phyloP scores from a whole-genome alignment of 2,888 invertebrate species.

The Hydriomena furcata region DNA sequence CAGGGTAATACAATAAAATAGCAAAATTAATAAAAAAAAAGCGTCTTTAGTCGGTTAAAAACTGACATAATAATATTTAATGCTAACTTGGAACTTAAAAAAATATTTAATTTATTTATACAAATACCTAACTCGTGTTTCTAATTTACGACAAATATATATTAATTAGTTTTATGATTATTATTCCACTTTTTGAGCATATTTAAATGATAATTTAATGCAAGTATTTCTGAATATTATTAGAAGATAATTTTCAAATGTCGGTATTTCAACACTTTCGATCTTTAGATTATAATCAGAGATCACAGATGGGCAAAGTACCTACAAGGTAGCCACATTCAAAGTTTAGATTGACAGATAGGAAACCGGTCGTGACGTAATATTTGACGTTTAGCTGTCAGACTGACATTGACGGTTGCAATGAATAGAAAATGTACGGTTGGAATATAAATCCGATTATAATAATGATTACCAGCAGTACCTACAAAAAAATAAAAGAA shows the following conservation, averaged over 20 bases:
- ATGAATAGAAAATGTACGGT: slow-evolving; percentile 11
- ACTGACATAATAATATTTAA: too few relatives aligned
- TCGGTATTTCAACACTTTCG: slow-evolving; percentile 26
- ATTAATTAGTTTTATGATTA: slow-evolving; percentile 6
- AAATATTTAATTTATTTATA: slow-evolving; percentile 13
- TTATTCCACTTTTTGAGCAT: slow-evolving; percentile 4
- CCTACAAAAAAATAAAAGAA: too few relatives aligned
- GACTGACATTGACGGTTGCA: slow-evolving; percentile 22
- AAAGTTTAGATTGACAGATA: slow-evolving; percentile 24
- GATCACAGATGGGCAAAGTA: slow-evolving; percentile 2
- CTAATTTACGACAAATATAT: slow-evolving; percentile 5
- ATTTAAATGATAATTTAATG: too few relatives aligned
- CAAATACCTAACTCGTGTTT: not conserved
- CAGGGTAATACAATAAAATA: too few relatives aligned
- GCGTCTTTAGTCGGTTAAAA: too few relatives aligned
- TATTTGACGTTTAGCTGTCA: slow-evolving; percentile 26
- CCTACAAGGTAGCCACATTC: not conserved
- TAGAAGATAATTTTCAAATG: too few relatives aligned
- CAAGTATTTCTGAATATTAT: too few relatives aligned
- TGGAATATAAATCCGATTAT: too few relatives aligned
- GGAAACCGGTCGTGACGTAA: slow-evolving; percentile 22
- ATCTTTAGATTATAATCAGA: slow-evolving; percentile 12
- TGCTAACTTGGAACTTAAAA: too few relatives aligned
- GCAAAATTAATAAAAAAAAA: too few relatives aligned
- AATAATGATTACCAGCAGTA: too few relatives aligned